These are phyloP conservation scores for Volucella bombylans DNA, from an alignment of 2,888 invertebrate species.

Conservation along the genomic window DNA sequence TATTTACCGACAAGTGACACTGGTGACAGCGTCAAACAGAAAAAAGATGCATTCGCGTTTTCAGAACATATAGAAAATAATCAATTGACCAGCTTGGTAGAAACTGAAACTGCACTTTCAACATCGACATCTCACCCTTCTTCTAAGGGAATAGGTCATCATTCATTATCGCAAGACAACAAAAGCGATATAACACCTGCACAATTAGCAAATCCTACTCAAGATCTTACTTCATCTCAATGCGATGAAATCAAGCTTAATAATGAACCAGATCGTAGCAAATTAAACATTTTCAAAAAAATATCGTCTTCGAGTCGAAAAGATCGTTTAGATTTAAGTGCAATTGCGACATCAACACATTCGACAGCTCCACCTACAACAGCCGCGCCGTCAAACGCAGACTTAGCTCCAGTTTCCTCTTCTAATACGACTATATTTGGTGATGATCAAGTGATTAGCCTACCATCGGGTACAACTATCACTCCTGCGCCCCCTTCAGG, in stretches of 20 bases:
- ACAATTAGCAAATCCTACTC: background rate
- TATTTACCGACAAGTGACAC: background rate
- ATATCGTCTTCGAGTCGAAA: constrained; percentile 87
- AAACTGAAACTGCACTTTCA: background rate
- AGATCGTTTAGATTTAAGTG: constrained; percentile 82
- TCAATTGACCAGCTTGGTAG: background rate
- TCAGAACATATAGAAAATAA: constrained; percentile 19
- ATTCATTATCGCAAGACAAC: constrained; percentile 1
- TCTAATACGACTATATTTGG: constrained; percentile 59
- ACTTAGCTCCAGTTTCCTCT: constrained; percentile 9
- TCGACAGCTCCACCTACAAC: constrained; percentile 10
- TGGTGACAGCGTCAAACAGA: constrained; percentile 1
- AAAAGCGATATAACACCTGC: background rate
- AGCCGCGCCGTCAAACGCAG: constrained; percentile 14
- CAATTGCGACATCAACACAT: constrained; percentile 27
- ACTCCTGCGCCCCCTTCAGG: constrained; percentile 77
- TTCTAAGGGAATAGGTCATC: constrained; percentile 26
- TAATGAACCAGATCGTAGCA: constrained; percentile 92
- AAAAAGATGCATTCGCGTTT: constrained; percentile 30
- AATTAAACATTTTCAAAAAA: constrained; percentile 93
- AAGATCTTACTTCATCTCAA: constrained; percentile 9
- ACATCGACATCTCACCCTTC: background rate
- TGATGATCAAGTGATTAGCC: constrained; percentile 76
- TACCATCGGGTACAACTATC: constrained; percentile 81
- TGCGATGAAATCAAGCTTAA: constrained; percentile 84